phyloP scores from a whole-genome alignment of 1,140 invertebrate species.

The Battus philenor region DNA sequence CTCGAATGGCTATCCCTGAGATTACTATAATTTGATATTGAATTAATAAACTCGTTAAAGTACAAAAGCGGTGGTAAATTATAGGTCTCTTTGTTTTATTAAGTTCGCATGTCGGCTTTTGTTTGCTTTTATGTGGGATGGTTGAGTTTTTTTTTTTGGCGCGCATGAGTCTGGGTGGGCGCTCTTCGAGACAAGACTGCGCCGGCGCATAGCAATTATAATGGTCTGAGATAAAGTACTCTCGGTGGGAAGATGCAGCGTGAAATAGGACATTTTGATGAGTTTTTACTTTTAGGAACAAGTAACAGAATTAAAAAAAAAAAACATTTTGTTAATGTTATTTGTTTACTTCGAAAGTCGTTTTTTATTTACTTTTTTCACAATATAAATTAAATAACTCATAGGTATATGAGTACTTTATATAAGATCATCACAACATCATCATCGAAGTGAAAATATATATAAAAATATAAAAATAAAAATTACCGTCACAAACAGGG shows the following conservation, averaged over 20 bases:
- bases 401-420: too few relatives aligned
- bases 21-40: slow-evolving; percentile 72
- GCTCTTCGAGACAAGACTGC: slow-evolving; percentile 59
- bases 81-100: slow-evolving; percentile 65
- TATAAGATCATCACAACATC: too few relatives aligned
- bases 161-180: slow-evolving; percentile 56
- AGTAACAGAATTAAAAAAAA: too few relatives aligned
- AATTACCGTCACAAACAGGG: slow-evolving; percentile 82
- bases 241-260: slow-evolving; percentile 52
- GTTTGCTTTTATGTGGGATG: slow-evolving; percentile 68
- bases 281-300: too few relatives aligned
- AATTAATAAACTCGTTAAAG: slow-evolving; percentile 74
- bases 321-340: too few relatives aligned
- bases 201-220: slow-evolving; percentile 55
- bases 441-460: too few relatives aligned
- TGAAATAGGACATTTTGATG: slow-evolving; percentile 52
- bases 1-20: slow-evolving; percentile 62
- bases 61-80: slow-evolving; percentile 67
- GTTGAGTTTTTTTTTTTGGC: slow-evolving; percentile 63
- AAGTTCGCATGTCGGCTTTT: slow-evolving; percentile 61
- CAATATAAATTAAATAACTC: too few relatives aligned
- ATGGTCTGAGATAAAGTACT: slow-evolving; percentile 39
- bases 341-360: too few relatives aligned
- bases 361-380: too few relatives aligned
- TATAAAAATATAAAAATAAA: too few relatives aligned